Evolutionary conservation across 1,140 invertebrate genomes (phyloP), one percentile per base, ranked within the genome.

Genomic region (Zaprionus ornatus): DNA sequence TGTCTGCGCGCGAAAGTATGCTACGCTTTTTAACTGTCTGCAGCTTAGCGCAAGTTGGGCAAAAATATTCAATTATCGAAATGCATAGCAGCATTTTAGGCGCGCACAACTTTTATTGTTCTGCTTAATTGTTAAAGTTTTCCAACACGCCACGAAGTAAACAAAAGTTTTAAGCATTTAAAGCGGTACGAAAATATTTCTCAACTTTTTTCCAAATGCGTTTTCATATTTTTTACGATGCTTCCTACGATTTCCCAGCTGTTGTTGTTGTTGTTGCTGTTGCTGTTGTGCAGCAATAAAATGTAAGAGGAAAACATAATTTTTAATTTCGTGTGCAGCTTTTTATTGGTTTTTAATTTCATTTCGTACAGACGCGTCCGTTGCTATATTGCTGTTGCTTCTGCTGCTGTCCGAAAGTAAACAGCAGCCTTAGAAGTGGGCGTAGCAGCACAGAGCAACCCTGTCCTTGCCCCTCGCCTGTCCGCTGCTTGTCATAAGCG

Each of bases 311-410:
- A 88, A 86, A 88, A 88, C 85, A 88, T 88, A 90, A 88, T 88
- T 88, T 88, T 88, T 90, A 88, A 88, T 88, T 88, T 88, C 77
- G 71, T 79, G 78, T 62, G 78, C 62, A 67, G 75, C 78, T 85
- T 88, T 90, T 88, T 88, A 88, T 88, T 88, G 85, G 85, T 88
- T 88, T 88, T 88, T 88, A 88, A 88, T 88, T 88, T 90, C 85
- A 69, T 65, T 76, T 71, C 54, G 57, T 37, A 76, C 83, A 82
- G 82, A 82, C 72, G 74, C 63, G 78, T 56, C 65, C 67, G 42
- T 17, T 65, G 60, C 67, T 21, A 9, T 21, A 9, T 23, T 40
- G 19, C 37, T 52, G 50, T 10, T 29, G 64, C 56, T 57, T 19
- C 35, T 40, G 19, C 37, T 52, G 60, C 42, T 62, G 74, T 79